Conservation (phyloP, 2,888 invertebrate species). For the Sarcophaga subvicina region DNA sequence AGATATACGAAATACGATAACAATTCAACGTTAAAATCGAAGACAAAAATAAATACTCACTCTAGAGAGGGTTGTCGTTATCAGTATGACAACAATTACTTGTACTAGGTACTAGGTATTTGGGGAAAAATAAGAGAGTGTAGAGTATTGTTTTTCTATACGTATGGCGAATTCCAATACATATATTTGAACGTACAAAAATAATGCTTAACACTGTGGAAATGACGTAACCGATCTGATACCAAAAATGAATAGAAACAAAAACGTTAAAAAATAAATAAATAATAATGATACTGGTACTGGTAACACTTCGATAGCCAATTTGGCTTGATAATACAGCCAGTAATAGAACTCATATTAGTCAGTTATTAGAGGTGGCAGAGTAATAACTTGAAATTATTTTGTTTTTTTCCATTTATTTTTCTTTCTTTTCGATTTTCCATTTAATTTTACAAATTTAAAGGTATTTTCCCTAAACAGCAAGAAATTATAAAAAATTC, state of each 20-base stretch:
- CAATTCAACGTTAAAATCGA: slow-evolving; percentile 15
- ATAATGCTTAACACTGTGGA: slow-evolving; percentile 1
- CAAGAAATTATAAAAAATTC: background rate
- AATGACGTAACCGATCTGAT: slow-evolving; percentile 59
- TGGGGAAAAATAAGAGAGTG: background rate
- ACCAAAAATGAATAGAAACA: slow-evolving; percentile 5
- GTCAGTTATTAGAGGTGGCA: slow-evolving; percentile 56
- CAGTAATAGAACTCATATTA: slow-evolving; percentile 45
- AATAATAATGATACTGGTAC: background rate
- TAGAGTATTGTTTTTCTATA: background rate
- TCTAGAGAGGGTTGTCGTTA: slow-evolving; percentile 35
- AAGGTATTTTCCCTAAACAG: background rate
- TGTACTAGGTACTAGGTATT: background rate
- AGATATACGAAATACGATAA: slow-evolving; percentile 16
- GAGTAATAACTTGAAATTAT: slow-evolving; percentile 47
- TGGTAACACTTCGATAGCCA: slow-evolving; percentile 22
- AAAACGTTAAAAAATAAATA: background rate
- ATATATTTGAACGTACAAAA: slow-evolving; percentile 7
- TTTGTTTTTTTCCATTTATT: background rate
- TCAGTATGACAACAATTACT: slow-evolving; percentile 27
- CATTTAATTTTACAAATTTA: background rate
- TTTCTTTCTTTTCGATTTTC: background rate
- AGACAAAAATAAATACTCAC: slow-evolving; percentile 15
- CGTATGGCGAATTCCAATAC: slow-evolving; percentile 40
- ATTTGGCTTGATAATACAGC: slow-evolving; percentile 51